Evolutionary conservation across 2,888 invertebrate genomes (phyloP).

Genomic region (Byasa hedistus): DNA sequence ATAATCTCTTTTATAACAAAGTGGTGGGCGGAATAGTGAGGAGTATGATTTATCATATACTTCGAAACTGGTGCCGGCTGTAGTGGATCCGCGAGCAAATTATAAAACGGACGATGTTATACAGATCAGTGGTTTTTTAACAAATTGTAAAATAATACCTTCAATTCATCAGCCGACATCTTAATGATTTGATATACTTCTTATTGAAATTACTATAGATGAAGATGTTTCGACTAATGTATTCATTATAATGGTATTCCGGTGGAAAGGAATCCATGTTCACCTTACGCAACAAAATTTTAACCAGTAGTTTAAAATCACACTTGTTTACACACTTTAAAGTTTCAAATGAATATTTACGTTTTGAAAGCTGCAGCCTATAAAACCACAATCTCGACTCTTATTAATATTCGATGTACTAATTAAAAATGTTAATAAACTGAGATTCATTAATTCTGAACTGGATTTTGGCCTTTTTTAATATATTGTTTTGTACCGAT

Average conservation of each 20-base stretch:
- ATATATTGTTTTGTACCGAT: constrained; percentile 21
- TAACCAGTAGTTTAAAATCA: too few species aligned
- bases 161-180: constrained; percentile 1
- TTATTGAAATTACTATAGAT: background rate
- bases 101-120: constrained; percentile 20
- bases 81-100: constrained; percentile 16
- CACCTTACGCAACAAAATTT: too few species aligned
- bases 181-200: background rate
- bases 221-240: too few species aligned
- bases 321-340: too few species aligned
- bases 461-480: constrained; percentile 9
- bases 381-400: background rate
- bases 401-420: background rate
- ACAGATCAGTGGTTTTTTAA: constrained; percentile 4
- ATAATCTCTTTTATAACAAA: constrained; percentile 56
- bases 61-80: constrained; percentile 39
- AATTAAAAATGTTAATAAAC: constrained; percentile 5
- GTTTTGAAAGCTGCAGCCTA: background rate
- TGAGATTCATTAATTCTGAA: constrained; percentile 1
- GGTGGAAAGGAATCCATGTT: too few species aligned
- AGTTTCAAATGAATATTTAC: too few species aligned
- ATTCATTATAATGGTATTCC: too few species aligned
- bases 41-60: constrained; percentile 54
- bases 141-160: constrained; percentile 25
- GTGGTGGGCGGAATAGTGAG: constrained; percentile 46